A percentile compares a stretch with the other conserved stretches of the same genome.
These are phyloP conservation scores for Camponotus vicinus DNA, from an alignment of 1,140 invertebrate species.

Conservation along the genomic window DNA sequence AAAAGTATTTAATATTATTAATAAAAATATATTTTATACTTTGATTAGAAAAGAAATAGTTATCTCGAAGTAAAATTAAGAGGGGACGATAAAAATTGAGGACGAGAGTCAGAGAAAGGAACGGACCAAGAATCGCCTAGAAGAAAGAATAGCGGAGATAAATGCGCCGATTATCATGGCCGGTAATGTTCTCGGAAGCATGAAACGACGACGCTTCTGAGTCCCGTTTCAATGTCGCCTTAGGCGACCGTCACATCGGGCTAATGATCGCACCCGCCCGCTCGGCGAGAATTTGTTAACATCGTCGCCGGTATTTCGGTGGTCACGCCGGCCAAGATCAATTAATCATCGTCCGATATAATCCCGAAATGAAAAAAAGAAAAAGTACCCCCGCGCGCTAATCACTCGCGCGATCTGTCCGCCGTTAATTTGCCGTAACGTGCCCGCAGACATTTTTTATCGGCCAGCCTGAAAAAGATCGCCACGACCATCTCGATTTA, in stretches of 20 bases:
- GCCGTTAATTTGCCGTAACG: constrained; percentile 35
- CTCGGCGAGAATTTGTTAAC: constrained; percentile 52
- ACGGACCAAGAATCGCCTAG: constrained; percentile 62
- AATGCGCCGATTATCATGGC: constrained; percentile 75
- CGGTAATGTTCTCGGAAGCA: constrained; percentile 78
- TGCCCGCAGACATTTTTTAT: constrained; percentile 45
- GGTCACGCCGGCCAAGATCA: constrained; percentile 1
- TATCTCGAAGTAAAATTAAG: neutral
- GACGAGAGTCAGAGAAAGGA: constrained; percentile 68
- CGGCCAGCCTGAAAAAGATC: constrained; percentile 20
- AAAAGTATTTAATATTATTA: neutral
- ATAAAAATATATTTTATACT: neutral
- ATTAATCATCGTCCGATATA: constrained; percentile 67
- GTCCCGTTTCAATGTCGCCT: constrained; percentile 65
- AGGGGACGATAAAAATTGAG: constrained; percentile 5
- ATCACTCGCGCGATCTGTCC: constrained; percentile 56
- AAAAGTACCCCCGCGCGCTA: constrained; percentile 28
- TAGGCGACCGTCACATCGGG: constrained; percentile 69
- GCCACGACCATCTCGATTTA: constrained; percentile 9
- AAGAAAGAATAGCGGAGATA: constrained; percentile 71
- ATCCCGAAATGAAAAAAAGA: constrained; percentile 34
- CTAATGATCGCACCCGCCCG: constrained; percentile 49
- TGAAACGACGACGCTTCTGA: constrained; percentile 75
- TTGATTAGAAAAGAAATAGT: constrained; percentile 39
- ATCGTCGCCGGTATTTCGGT: constrained; percentile 51